Percentiles rank a stretch among this genome's conserved stretches.
Evolutionary conservation across 2,888 invertebrate species (phyloP).

Genomic region (Agrypnus murinus): DNA sequence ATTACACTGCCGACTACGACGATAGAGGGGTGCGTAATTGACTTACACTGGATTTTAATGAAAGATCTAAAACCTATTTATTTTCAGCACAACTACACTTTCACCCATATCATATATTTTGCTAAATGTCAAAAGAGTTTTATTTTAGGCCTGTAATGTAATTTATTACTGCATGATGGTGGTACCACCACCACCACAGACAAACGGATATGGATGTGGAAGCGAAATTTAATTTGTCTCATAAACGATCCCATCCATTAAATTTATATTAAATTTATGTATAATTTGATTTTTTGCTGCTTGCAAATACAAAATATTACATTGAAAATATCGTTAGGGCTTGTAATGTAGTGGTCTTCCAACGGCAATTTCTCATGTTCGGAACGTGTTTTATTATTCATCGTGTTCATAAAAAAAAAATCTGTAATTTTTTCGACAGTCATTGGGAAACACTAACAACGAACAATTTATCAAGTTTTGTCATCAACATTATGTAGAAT

Average conservation of each 20-base stretch:
- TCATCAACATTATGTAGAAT: too few relatives aligned
- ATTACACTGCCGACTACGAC: slow-evolving; percentile 46
- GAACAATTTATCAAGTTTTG: too few relatives aligned
- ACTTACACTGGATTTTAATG: slow-evolving; percentile 52
- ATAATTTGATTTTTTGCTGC: background rate
- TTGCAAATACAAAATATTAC: too few relatives aligned
- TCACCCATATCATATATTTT: background rate
- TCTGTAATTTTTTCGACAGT: too few relatives aligned
- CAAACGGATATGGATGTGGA: background rate
- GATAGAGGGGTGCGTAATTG: slow-evolving; percentile 60
- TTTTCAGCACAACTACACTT: slow-evolving; percentile 5
- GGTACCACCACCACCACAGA: slow-evolving; percentile 9
- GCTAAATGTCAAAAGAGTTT: slow-evolving; percentile 8
- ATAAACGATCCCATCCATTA: background rate
- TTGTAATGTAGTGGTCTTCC: too few relatives aligned
- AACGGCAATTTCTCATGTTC: too few relatives aligned
- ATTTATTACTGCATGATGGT: slow-evolving; percentile 1
- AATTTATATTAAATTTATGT: slow-evolving; percentile 1
- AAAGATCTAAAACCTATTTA: slow-evolving; percentile 33
- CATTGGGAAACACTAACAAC: too few relatives aligned
- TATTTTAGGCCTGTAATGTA: slow-evolving; percentile 4
- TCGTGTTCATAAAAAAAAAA: too few relatives aligned
- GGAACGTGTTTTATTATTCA: too few relatives aligned
- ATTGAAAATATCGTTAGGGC: too few relatives aligned
- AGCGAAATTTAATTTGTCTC: background rate